Conservation (phyloP, 1,140 invertebrate species). For the Calycopis cecrops region DNA sequence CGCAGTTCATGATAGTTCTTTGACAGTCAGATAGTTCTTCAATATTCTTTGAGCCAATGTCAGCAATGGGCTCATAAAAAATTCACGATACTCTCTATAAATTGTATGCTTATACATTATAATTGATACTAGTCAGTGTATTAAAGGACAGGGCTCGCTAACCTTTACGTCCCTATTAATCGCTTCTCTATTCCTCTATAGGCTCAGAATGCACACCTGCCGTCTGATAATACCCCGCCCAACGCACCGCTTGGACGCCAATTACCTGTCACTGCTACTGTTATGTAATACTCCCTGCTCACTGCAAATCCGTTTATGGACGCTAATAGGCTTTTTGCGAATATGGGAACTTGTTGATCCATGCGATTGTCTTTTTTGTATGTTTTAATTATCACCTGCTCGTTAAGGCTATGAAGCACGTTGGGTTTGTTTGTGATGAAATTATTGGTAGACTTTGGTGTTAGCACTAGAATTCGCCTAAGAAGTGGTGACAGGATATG, state of each 20-base stretch:
- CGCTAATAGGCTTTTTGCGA: not conserved
- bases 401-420: not conserved
- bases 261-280: slow-evolving; percentile 43
- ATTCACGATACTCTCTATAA: too few species aligned
- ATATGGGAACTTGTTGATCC: slow-evolving; percentile 4
- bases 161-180: not conserved
- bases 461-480: not conserved
- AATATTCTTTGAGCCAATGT: too few species aligned
- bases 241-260: slow-evolving; percentile 34
- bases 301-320: not conserved
- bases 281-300: slow-evolving; percentile 36
- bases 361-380: not conserved
- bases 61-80: too few species aligned
- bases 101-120: too few species aligned
- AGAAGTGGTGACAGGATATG: not conserved
- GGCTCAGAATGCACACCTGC: slow-evolving; percentile 41
- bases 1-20: too few species aligned
- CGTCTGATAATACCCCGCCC: slow-evolving; percentile 45
- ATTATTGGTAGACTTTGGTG: not conserved
- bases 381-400: too few species aligned
- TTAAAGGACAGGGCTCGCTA: not conserved
- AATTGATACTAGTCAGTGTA: too few species aligned
- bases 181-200: not conserved
- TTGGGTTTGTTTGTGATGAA: not conserved
- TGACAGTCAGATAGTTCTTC: too few species aligned